Conservation (phyloP, 2,797 vertebrate genomes). For the Sebastes trivittatus region DNA sequence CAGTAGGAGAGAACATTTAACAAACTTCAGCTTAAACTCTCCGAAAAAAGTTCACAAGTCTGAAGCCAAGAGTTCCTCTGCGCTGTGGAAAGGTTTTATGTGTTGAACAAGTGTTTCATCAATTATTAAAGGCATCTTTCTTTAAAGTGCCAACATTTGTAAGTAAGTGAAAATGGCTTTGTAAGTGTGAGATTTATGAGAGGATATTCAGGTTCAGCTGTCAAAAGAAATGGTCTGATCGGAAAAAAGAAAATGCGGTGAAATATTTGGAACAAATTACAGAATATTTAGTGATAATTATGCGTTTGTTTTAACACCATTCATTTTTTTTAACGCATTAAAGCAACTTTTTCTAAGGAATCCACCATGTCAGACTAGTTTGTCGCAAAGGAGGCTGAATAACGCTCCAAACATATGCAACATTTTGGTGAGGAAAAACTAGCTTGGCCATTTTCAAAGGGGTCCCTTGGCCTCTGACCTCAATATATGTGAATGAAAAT, state of each 20-base stretch:
- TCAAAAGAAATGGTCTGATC: not conserved
- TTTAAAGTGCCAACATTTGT: constrained; percentile 10
- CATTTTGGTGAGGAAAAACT: too few species aligned
- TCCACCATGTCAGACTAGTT: rapidly evolving
- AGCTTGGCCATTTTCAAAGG: too few species aligned
- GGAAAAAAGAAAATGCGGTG: not conserved
- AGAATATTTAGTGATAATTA: not conserved
- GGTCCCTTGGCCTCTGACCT: rapidly evolving
- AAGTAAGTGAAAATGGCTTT: constrained; percentile 6
- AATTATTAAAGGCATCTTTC: constrained; percentile 18
- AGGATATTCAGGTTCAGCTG: not conserved
- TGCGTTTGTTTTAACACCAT: too few species aligned
- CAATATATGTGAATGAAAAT: too few species aligned
- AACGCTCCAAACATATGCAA: too few species aligned
- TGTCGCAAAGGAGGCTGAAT: too few species aligned
- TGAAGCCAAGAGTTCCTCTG: not conserved
- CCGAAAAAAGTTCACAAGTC: not conserved
- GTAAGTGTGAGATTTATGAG: not conserved
- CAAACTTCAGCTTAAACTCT: not conserved
- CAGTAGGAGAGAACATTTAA: not conserved
- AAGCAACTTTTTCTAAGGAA: too few species aligned
- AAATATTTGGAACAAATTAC: not conserved
- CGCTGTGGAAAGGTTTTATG: not conserved
- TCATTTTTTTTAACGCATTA: too few species aligned
- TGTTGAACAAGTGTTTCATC: constrained; percentile 5